Conservation (phyloP, 2,888 invertebrate species). For the Pseudococcus viburni region DNA sequence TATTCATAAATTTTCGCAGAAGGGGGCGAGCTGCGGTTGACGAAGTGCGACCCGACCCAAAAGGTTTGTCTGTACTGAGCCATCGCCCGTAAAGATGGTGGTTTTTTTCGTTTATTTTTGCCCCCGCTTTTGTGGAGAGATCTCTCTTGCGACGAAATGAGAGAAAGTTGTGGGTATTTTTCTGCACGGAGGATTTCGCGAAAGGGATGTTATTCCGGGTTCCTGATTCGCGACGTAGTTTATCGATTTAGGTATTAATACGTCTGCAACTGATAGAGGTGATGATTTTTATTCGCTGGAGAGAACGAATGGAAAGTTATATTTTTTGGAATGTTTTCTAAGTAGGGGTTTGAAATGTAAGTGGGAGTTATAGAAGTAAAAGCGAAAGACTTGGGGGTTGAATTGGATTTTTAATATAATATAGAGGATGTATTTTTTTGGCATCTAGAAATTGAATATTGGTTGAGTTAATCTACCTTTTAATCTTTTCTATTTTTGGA, state of each 20-base stretch:
- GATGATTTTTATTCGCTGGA: not conserved
- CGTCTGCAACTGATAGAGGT: not conserved
- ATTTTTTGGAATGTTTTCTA: no score
- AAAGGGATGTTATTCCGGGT: not conserved
- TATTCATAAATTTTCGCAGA: slow-evolving; percentile 1
- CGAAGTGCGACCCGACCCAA: not conserved
- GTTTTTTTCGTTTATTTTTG: not conserved
- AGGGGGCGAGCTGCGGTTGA: not conserved
- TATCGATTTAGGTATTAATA: not conserved
- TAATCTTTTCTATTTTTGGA: no score
- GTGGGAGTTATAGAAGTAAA: no score
- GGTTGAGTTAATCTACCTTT: no score
- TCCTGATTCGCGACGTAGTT: not conserved
- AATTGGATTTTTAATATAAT: no score
- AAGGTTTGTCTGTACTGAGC: not conserved
- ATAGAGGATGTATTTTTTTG: no score
- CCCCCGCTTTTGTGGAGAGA: not conserved
- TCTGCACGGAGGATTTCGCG: not conserved
- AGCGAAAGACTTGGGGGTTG: no score
- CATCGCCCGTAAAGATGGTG: not conserved
- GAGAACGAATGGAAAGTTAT: not conserved
- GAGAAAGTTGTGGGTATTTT: not conserved
- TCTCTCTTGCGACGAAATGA: not conserved
- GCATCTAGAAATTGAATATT: no score
- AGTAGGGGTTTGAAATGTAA: no score